Evolutionary conservation across 2,113 vertebrate species (phyloP).

Genomic region (Neoarius graeffei): DNA sequence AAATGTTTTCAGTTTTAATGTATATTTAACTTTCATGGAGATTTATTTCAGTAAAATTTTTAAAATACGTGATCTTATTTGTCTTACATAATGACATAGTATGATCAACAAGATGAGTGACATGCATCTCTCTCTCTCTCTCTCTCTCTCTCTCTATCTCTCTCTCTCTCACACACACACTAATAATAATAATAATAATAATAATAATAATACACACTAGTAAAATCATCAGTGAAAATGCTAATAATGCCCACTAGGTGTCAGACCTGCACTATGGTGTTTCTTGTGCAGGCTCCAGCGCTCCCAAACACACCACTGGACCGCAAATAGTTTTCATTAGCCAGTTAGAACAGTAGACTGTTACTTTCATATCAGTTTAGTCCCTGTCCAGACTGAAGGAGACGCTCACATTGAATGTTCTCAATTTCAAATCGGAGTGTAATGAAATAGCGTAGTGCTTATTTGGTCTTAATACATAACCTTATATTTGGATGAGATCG

Average conservation of each 20-base stretch:
- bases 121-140: neutral
- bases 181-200: too few species aligned
- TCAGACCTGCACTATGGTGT: constrained; percentile 55
- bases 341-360: neutral
- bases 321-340: neutral
- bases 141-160: neutral
- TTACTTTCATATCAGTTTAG: neutral
- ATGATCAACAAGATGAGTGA: neutral
- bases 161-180: neutral
- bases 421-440: neutral
- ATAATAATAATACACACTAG: neutral
- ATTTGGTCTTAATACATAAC: neutral
- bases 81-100: neutral
- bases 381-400: neutral
- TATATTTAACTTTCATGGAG: neutral
- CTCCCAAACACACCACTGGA: neutral
- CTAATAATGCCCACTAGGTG: constrained; percentile 64
- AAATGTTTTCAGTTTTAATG: neutral
- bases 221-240: neutral
- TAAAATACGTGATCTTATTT: too few species aligned
- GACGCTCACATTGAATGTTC: neutral
- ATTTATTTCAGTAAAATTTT: neutral
- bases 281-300: neutral
- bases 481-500: neutral
- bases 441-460: neutral